These are phyloP conservation scores for Chloroclystis v-ata DNA, from an alignment of 2,888 invertebrate genomes.

Conservation along the genomic window DNA sequence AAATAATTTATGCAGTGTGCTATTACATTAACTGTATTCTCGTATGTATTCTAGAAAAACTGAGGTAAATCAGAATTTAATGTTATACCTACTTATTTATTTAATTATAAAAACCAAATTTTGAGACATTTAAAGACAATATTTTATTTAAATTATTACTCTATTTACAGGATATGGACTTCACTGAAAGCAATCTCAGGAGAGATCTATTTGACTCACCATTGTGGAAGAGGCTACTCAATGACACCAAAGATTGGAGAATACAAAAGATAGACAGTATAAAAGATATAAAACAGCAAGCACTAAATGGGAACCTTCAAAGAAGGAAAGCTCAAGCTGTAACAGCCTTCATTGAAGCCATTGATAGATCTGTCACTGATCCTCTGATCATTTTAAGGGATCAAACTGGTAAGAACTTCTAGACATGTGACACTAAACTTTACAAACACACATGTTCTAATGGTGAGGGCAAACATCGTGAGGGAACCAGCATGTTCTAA, in stretches of 20 bases:
- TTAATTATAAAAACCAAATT: too few species aligned
- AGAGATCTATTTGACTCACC: conserved; percentile 58
- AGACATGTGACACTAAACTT: too few species aligned
- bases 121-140: too few species aligned
- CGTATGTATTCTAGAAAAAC: too few species aligned
- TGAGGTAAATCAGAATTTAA: too few species aligned
- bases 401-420: conserved; percentile 56
- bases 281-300: conserved; percentile 57
- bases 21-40: too few species aligned
- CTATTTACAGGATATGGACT: conserved; percentile 58
- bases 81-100: too few species aligned
- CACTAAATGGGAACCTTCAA: conserved; percentile 50
- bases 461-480: too few species aligned
- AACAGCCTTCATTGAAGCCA: conserved; percentile 60
- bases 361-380: conserved; percentile 65
- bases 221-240: conserved; percentile 52
- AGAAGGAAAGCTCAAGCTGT: conserved; percentile 60
- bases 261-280: conserved; percentile 53
- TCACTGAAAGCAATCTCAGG: conserved; percentile 49
- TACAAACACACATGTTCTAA: too few species aligned
- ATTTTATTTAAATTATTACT: too few species aligned
- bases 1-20: conserved; percentile 16
- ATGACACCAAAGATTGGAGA: conserved; percentile 49
- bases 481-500: too few species aligned
- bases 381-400: conserved; percentile 63